These are phyloP conservation scores for Hyphantria cunea DNA, from an alignment of 1,140 invertebrate species.

Conservation along the genomic window DNA sequence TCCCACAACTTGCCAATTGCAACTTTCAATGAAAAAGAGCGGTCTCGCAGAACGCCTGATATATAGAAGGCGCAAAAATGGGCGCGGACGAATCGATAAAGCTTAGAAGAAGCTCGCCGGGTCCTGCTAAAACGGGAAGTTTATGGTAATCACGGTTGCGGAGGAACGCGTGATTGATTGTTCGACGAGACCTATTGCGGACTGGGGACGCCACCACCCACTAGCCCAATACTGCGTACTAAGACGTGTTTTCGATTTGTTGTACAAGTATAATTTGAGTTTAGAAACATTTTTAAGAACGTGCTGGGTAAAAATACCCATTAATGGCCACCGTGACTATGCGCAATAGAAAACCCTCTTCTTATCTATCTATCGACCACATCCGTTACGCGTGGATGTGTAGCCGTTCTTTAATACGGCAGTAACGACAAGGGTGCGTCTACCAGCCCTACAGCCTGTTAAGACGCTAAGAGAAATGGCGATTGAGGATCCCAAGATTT, in stretches of 20 bases:
- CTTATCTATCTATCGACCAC: slow-evolving; percentile 31
- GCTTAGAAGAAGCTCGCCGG: slow-evolving; percentile 69
- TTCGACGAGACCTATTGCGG: slow-evolving; percentile 44
- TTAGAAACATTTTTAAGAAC: slow-evolving; percentile 14
- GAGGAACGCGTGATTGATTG: slow-evolving; percentile 76
- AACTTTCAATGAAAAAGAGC: slow-evolving; percentile 71
- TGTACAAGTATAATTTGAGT: slow-evolving; percentile 29
- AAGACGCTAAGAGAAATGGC: slow-evolving; percentile 76
- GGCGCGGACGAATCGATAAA: slow-evolving; percentile 67
- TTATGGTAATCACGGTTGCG: slow-evolving; percentile 75
- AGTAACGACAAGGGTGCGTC: slow-evolving; percentile 63
- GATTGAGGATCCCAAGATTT: slow-evolving; percentile 78
- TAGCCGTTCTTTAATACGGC: slow-evolving; percentile 51
- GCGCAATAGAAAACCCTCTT: slow-evolving; percentile 22
- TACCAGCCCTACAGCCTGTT: slow-evolving; percentile 47
- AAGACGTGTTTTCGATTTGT: slow-evolving; percentile 23
- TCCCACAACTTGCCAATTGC: slow-evolving; percentile 58
- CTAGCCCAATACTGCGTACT: slow-evolving; percentile 10
- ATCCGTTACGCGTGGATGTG: slow-evolving; percentile 33
- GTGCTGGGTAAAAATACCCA: slow-evolving; percentile 17
- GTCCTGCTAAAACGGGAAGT: slow-evolving; percentile 74
- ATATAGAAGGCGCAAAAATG: slow-evolving; percentile 70
- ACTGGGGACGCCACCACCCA: slow-evolving; percentile 12
- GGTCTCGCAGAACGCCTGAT: slow-evolving; percentile 55
- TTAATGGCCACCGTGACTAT: slow-evolving; percentile 22